phyloP scores from a whole-genome alignment of 2,888 invertebrate genomes.

The Agrypnus murinus region DNA sequence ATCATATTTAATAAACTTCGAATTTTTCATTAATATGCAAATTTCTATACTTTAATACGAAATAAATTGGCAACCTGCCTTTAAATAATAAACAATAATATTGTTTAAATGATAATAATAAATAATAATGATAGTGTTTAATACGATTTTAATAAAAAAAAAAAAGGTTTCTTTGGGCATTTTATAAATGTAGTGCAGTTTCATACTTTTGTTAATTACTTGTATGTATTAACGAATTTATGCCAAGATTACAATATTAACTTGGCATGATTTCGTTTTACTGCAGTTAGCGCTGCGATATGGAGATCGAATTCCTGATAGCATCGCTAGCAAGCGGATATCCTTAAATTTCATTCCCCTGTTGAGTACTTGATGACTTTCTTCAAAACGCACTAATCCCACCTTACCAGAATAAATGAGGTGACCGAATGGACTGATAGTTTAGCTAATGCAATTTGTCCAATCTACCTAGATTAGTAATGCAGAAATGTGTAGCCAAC shows the following conservation, averaged over 20 bases:
- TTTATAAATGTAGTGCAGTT: conserved; percentile 62
- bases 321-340: conserved; percentile 41
- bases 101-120: conserved; percentile 68
- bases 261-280: conserved; percentile 41
- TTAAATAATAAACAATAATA: conserved; percentile 68
- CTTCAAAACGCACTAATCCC: conserved; percentile 61
- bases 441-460: conserved; percentile 66
- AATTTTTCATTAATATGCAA: conserved; percentile 69
- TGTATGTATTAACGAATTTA: conserved; percentile 46
- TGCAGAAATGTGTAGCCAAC: conserved; percentile 68
- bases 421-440: conserved; percentile 65
- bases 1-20: conserved; percentile 70
- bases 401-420: conserved; percentile 61
- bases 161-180: conserved; percentile 69
- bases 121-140: conserved; percentile 70
- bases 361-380: conserved; percentile 31
- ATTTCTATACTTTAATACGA: conserved; percentile 65
- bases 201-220: conserved; percentile 45
- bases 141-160: conserved; percentile 70
- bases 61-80: conserved; percentile 62
- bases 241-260: conserved; percentile 28
- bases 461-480: conserved; percentile 67
- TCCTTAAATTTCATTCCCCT: conserved; percentile 26
- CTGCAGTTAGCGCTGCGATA: conserved; percentile 44
- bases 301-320: conserved; percentile 39